Evolutionary conservation across 2,888 invertebrate species (phyloP), one percentile per base, ranked within the genome.

Genomic region (Megastigmus dorsalis): DNA sequence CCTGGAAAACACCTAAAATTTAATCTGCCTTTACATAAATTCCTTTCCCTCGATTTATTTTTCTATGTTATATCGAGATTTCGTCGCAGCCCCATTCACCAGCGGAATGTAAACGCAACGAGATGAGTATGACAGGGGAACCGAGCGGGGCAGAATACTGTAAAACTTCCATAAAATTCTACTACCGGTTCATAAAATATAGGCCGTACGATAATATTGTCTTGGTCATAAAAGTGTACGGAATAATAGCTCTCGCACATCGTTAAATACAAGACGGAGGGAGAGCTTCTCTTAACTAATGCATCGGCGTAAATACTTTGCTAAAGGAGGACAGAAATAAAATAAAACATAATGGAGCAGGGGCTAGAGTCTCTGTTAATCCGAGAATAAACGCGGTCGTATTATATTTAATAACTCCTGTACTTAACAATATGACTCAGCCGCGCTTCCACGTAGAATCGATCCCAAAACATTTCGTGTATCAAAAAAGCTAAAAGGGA

Each of bases 121-220:
- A 55, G 66, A 55, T 55, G 66, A 66, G 54, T 54, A 60, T 30
- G 60, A 60, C 30, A 54, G 36, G 26, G 26, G 68, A 33, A 28
- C 9, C 45, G 30, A 43, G 55, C 18, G 28, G n/a, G 65, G 18
- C 43, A 30, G 55, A 55, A 45, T 55, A 66, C 50, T 62, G 63
- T 63, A 66, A 73, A 73, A 66, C 59, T 60, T 63, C 59, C 60
- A 59, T 68, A 63, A 74, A 74, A 68, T 33, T 68, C 54, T 57
- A 45, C 60, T 59, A 50, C 50, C 38, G 57, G 38, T 65, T 62
- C 66, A 48, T 70, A 70, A 69, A 75, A 70, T 66, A 66, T 75
- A 66, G 68, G 65, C 69, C 54, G 59, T 48, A 38, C 70, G 65
- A 54, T 75, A 75, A 75, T 70, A 70, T 75, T 75, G 63, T 70